Conservation (phyloP, 2,888 invertebrate species). For the Agriopis marginaria region DNA sequence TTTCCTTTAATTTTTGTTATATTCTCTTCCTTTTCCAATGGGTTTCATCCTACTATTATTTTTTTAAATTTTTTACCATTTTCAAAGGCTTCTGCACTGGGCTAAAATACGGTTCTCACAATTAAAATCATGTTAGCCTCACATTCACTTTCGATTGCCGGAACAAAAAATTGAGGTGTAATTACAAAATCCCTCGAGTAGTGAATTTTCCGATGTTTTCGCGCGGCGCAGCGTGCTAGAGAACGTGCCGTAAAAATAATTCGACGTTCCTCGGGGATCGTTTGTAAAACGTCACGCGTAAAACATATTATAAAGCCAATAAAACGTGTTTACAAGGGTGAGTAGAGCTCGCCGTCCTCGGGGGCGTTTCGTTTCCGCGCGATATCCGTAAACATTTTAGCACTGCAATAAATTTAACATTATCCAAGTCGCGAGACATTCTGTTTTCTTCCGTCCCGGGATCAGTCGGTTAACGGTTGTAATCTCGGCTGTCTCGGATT, state of each 20-base stretch:
- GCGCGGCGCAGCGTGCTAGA: constrained; percentile 65
- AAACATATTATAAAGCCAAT: constrained; percentile 87
- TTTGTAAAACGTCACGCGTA: constrained; percentile 87
- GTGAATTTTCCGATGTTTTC: constrained; percentile 77
- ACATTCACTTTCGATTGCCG: constrained; percentile 60
- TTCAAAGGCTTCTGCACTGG: too few species aligned
- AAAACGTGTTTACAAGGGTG: constrained; percentile 87
- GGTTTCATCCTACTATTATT: too few species aligned
- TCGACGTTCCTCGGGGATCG: constrained; percentile 84
- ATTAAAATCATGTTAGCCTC: constrained; percentile 60
- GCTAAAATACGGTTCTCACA: constrained; percentile 47
- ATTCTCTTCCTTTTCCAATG: too few species aligned
- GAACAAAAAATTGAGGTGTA: constrained; percentile 75
- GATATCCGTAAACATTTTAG: constrained; percentile 86
- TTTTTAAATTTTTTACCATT: too few species aligned
- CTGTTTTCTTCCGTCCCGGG: constrained; percentile 82
- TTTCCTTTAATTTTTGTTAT: too few species aligned
- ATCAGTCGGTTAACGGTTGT: constrained; percentile 84
- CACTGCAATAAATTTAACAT: constrained; percentile 85
- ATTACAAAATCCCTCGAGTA: constrained; percentile 82
- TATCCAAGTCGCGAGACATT: constrained; percentile 84
- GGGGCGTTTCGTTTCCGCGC: constrained; percentile 72
- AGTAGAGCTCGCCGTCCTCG: constrained; percentile 77
- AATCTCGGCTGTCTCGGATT: constrained; percentile 81
- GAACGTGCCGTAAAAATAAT: constrained; percentile 85